Evolutionary conservation across 2,113 vertebrate species (phyloP), one percentile per base, ranked within the genome.

Genomic region (Monarcha castaneiventris): DNA sequence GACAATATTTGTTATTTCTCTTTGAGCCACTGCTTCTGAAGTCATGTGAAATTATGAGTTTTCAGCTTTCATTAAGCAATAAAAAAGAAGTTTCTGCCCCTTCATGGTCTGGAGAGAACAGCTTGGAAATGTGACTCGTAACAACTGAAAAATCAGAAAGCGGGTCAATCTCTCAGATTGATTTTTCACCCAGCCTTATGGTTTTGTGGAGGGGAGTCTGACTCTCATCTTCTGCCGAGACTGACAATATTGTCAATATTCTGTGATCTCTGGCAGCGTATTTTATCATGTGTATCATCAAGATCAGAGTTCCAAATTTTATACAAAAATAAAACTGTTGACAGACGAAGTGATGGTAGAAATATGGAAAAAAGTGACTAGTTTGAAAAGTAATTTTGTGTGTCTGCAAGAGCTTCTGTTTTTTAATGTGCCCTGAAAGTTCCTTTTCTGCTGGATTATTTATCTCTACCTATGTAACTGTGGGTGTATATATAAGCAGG

Each of bases 11-110:
- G 49, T 39, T 90, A 56, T 87, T 94, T 86, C 41, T 93, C 44
- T 88, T 56, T 9, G 5, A 91, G 83, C 68, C 82, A 22, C 76
- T 90, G 80, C 69, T 93, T 84, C 58, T 88, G 73, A 94, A 89
- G 37, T 78, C 76, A 54, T 68, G 66, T 87, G 77, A 96, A 90
- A 95, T 93, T 71, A 49, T 10, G 26, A 89, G 79, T 75, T 93
- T 96, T 94, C 88, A 89, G 80, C 80, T 95, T 96, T 90, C 94
- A 87, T 93, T 94, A 89, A 92, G 83, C 66, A 90, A 72, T 91
- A 62, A 87, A 87, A 94, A 89, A 94, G 48, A 92, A 94, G n/a
- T 55, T 93, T 92, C 49, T 94, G 86, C 54, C 69, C 61, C 37
- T 86, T 95, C 56, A 26, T 87, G 83, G 41, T 93, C 61, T 51